Evolutionary conservation across 2,888 invertebrate genomes (phyloP), one percentile per base, ranked within the genome.

Genomic region (Oscheius sp.): DNA sequence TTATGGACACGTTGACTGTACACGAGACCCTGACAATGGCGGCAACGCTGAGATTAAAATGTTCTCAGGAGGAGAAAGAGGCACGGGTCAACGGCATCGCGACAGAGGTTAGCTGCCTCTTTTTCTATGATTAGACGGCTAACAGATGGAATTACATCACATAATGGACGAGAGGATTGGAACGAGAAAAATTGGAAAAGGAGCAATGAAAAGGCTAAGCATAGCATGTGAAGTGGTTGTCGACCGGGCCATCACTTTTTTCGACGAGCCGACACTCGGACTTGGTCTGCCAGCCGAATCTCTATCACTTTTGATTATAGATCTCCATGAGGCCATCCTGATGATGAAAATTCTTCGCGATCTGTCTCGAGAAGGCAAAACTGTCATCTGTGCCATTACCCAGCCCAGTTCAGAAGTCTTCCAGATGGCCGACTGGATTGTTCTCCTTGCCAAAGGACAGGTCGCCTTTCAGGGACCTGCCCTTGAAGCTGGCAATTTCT

Each of bases 131-230:
- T 70, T 73, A 13, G 72, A 76, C 18, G 52, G 73, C 16, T 5
- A n/a, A 6, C 27, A 70, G 75, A 78, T 80, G 78, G 72, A 75
- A 27, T 35, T 80, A 53, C 69, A 72, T 2, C 73, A 71, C 53
- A 76, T 76, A 45, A 55, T 75, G 53, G 74, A 76, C 41, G 78
- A 77, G 2, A 72, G 69, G 63, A 77, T 80, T 27, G 78, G 78
- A 23, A 71, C 78, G 29, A 95, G 95, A 90, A 96, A 96, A 0
- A 93, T 98, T 72, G 96, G 96, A 0, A 96, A 97, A 0, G 98
- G 98, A 0, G 98, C 98, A 90, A 93, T 93, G 91, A 96, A 96
- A 89, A 91, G 97, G 71, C 91, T 98, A 18, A 94, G 96, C 0
- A 96, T 98, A 89, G 97, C 96, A 23, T 94, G 94, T 0, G 96